phyloP scores from a whole-genome alignment of 2,888 invertebrate genomes.

The Caenorhabditis sulstoni region DNA sequence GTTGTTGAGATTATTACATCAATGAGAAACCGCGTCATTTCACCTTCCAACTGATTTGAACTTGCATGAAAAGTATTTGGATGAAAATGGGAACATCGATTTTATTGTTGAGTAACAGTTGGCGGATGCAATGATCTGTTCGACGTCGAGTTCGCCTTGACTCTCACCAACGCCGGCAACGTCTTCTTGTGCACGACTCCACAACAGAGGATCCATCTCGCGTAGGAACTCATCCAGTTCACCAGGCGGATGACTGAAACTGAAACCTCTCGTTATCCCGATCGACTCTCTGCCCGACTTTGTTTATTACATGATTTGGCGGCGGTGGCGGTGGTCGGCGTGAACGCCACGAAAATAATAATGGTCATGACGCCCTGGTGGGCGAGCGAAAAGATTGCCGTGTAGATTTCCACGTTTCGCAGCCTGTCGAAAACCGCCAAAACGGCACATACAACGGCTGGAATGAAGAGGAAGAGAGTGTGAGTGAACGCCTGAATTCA shows the following conservation, averaged over 20 bases:
- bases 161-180: constrained; percentile 20
- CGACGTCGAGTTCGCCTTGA: constrained; percentile 14
- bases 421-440: constrained; percentile 18
- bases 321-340: constrained; percentile 24
- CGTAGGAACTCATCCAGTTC: constrained; percentile 12
- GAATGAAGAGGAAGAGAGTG: constrained; percentile 33
- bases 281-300: too few relatives aligned
- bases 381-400: constrained; percentile 37
- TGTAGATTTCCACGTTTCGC: constrained; percentile 38
- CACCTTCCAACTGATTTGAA: too few relatives aligned
- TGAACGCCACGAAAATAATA: constrained; percentile 24
- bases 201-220: constrained; percentile 28
- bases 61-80: too few relatives aligned
- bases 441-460: constrained; percentile 13
- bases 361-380: constrained; percentile 52
- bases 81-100: too few relatives aligned
- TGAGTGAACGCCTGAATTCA: constrained; percentile 40
- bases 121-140: constrained; percentile 18
- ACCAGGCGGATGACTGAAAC: constrained; percentile 45
- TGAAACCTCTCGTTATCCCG: constrained; percentile 17
- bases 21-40: too few relatives aligned
- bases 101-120: not conserved
- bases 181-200: constrained; percentile 17
- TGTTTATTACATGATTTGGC: constrained; percentile 28
- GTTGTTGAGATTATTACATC: too few relatives aligned